phyloP scores from a whole-genome alignment of 2,797 vertebrate genomes.

The Tapirus indicus region DNA sequence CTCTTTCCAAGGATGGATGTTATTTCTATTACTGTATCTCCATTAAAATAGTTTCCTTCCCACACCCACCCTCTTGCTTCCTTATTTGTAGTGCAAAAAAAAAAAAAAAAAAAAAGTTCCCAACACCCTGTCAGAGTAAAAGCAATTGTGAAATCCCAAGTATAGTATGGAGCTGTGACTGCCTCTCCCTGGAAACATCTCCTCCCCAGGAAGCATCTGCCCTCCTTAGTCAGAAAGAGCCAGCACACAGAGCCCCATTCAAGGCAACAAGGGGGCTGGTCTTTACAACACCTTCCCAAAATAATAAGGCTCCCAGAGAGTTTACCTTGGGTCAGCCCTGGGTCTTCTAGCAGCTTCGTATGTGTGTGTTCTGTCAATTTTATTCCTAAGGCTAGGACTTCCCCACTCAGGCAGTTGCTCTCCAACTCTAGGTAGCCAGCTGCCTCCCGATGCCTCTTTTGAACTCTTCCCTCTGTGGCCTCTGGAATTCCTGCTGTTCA shows the following conservation, averaged over 20 bases:
- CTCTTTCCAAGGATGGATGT: conserved; percentile 82
- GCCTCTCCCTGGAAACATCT: conserved; percentile 61
- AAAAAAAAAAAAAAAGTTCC: background rate
- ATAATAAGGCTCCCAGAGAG: background rate
- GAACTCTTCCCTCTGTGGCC: conserved; percentile 2
- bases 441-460: background rate
- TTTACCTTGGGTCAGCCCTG: background rate
- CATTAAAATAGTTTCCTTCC: conserved; percentile 81
- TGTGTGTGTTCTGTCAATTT: background rate
- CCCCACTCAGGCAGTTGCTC: background rate
- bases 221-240: conserved; percentile 48
- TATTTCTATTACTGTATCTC: conserved; percentile 76
- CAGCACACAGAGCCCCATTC: background rate
- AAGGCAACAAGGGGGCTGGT: background rate
- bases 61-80: conserved; percentile 81
- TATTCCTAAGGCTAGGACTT: background rate
- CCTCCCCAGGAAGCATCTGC: conserved; percentile 60
- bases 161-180: conserved; percentile 73
- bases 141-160: conserved; percentile 82
- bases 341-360: background rate
- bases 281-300: conserved; percentile 25
- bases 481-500: background rate
- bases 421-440: background rate
- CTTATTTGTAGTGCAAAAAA: conserved; percentile 75
- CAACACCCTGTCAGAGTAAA: conserved; percentile 79